Percentiles rank a stretch among this genome's conserved stretches.
These are phyloP conservation scores for Tapera naevia DNA, from an alignment of 2,797 vertebrate species.

Conservation along the genomic window DNA sequence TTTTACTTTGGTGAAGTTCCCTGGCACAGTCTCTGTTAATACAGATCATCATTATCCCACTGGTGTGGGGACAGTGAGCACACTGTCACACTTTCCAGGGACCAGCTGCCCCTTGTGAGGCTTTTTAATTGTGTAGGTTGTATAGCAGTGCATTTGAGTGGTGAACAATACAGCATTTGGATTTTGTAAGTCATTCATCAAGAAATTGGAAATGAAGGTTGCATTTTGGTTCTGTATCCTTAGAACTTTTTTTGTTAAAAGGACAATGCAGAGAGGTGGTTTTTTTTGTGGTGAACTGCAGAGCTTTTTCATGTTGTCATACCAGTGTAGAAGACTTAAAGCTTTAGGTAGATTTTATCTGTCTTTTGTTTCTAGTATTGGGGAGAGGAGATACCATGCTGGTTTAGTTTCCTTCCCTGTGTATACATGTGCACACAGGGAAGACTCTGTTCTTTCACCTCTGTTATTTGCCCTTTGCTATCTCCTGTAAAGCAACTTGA, in stretches of 20 bases:
- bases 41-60: background rate
- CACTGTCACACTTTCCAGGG: background rate
- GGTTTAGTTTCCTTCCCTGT: background rate
- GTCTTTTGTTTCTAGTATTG: background rate
- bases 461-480: background rate
- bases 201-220: background rate
- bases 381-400: background rate
- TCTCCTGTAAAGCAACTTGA: background rate
- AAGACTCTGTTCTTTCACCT: background rate
- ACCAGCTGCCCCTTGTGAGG: background rate
- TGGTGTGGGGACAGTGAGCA: background rate
- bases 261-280: background rate
- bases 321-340: background rate
- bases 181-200: background rate
- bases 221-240: background rate
- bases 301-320: background rate
- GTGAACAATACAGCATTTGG: background rate
- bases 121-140: background rate
- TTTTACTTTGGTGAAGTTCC: background rate
- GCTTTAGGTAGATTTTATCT: too few relatives aligned
- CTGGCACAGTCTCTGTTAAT: background rate
- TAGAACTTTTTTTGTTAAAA: background rate
- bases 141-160: background rate
- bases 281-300: background rate
- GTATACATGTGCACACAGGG: accelerated